These are phyloP conservation scores for Limenitis arthemis DNA, from an alignment of 2,888 invertebrate species.

Conservation along the genomic window DNA sequence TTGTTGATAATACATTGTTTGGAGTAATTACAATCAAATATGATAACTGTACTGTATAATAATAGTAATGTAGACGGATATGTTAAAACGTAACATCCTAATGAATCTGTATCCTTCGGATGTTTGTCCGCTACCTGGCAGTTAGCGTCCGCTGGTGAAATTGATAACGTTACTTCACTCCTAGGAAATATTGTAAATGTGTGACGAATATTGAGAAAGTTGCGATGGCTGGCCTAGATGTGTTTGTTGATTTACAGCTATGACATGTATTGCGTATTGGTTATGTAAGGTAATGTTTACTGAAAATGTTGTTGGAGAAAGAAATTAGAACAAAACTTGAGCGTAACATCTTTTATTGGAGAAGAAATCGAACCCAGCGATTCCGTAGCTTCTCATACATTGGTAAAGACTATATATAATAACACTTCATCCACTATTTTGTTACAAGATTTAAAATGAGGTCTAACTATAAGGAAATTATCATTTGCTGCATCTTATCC, in stretches of 20 bases:
- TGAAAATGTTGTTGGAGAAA: too few species aligned
- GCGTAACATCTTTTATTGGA: too few species aligned
- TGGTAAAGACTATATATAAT: too few species aligned
- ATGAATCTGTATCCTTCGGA: constrained; percentile 25
- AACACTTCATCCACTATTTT: too few species aligned
- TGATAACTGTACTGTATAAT: not conserved
- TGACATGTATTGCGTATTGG: not conserved
- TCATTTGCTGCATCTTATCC: too few species aligned
- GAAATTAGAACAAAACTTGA: too few species aligned
- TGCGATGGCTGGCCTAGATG: constrained; percentile 1
- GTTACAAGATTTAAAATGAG: too few species aligned
- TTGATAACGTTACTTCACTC: constrained; percentile 42
- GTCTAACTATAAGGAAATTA: too few species aligned
- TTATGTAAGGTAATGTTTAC: not conserved
- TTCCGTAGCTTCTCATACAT: too few species aligned
- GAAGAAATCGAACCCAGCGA: too few species aligned
- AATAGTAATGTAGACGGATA: not conserved
- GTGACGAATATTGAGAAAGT: constrained; percentile 24
- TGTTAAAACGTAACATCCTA: constrained; percentile 8
- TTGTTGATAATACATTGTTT: too few species aligned
- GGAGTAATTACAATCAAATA: not conserved
- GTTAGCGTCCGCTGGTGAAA: constrained; percentile 40
- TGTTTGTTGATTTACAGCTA: not conserved
- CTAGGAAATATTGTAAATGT: constrained; percentile 24
- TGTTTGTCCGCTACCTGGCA: constrained; percentile 32